phyloP scores from a whole-genome alignment of 2,797 vertebrate genomes.

The Myotis findleyi region DNA sequence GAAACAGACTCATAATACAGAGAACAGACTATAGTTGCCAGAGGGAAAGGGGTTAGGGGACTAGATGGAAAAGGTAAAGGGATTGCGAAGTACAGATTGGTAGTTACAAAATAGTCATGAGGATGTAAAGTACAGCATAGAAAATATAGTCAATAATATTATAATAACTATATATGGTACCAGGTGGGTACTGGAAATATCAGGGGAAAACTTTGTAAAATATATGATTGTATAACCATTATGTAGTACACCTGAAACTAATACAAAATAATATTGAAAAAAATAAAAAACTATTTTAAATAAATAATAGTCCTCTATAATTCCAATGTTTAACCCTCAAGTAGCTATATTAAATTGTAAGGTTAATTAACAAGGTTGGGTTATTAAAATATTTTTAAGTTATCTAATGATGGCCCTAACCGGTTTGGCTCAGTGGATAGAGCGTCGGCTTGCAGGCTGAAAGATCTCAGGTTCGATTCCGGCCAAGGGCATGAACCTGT shows the following conservation, averaged over 20 bases:
- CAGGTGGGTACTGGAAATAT: neutral
- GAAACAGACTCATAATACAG: neutral
- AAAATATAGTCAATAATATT: neutral
- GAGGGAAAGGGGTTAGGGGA: neutral
- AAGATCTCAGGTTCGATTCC: too few relatives aligned
- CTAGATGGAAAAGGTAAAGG: neutral
- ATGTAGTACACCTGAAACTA: neutral
- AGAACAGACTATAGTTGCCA: neutral
- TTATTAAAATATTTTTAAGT: neutral
- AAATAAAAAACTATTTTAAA: neutral
- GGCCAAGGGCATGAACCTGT: too few relatives aligned
- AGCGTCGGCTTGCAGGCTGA: too few relatives aligned
- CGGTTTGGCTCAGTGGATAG: too few relatives aligned
- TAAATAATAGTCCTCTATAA: neutral
- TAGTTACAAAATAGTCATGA: neutral
- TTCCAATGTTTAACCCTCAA: neutral
- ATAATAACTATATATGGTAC: neutral
- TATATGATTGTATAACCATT: neutral
- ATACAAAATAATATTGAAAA: neutral
- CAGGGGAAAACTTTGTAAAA: neutral
- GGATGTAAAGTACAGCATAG: neutral
- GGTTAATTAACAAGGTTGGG: neutral
- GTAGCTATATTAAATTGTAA: conserved; percentile 4
- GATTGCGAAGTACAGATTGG: neutral
- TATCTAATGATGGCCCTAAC: neutral